Evolutionary conservation across 2,888 invertebrate genomes (phyloP).

Genomic region (Microplitis deprimator): DNA sequence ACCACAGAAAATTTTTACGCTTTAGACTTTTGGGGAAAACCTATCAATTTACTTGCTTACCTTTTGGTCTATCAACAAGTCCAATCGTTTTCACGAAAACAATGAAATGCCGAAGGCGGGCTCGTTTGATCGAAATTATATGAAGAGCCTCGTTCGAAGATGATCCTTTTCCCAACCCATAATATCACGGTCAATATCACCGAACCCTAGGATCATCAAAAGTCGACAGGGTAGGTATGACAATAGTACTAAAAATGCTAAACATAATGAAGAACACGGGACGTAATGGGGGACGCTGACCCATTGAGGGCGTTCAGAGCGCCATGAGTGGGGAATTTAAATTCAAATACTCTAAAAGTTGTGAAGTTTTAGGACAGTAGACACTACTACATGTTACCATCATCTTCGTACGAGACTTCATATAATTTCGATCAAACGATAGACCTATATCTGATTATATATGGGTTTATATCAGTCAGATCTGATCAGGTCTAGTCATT

Average conservation of each 20-base stretch:
- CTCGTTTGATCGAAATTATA: constrained; percentile 29
- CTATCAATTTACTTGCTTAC: constrained; percentile 30
- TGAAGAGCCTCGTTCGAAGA: constrained; percentile 31
- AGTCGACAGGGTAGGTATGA: neutral
- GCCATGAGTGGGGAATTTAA: neutral
- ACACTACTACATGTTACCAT: neutral
- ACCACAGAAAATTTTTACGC: constrained; percentile 20
- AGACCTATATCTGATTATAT: too few species aligned
- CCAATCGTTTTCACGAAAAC: constrained; percentile 12
- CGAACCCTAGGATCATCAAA: constrained; percentile 6
- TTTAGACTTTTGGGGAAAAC: constrained; percentile 15
- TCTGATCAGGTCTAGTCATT: too few species aligned
- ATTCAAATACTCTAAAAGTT: neutral
- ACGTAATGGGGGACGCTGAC: neutral
- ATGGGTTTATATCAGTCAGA: too few species aligned
- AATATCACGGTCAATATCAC: neutral
- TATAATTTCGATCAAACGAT: neutral
- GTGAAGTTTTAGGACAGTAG: neutral
- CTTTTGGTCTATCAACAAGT: constrained; percentile 5
- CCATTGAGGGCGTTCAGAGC: neutral
- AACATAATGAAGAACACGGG: neutral
- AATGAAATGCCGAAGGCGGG: constrained; percentile 2
- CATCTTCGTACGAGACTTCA: constrained; percentile 23
- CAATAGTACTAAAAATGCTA: neutral
- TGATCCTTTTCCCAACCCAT: constrained; percentile 8